phyloP scores from a whole-genome alignment of 2,888 invertebrate species.

The Stenchaetothrips biformis region DNA sequence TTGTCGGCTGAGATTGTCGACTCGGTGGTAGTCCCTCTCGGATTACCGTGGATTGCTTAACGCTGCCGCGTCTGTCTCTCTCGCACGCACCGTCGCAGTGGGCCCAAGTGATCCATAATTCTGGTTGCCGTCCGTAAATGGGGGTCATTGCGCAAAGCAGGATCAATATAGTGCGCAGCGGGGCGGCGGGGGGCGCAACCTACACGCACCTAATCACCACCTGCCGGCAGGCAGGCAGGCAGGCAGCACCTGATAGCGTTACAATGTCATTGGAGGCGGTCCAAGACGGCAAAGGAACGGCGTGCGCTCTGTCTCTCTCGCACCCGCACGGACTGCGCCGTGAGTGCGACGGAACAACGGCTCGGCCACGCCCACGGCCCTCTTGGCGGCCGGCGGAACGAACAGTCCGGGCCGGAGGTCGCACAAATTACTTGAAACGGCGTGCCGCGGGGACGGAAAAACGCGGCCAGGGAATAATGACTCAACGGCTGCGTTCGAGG shows the following conservation, averaged over 20 bases:
- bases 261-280: slow-evolving; percentile 17
- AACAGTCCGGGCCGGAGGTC: background rate
- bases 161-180: too few relatives aligned
- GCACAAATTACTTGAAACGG: background rate
- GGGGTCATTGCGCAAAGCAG: too few relatives aligned
- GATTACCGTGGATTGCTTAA: background rate
- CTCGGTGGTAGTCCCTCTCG: background rate
- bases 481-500: too few relatives aligned
- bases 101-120: too few relatives aligned
- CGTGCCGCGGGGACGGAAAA: too few relatives aligned
- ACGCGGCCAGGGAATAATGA: too few relatives aligned
- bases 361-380: too few relatives aligned
- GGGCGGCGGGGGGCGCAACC: background rate
- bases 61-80: background rate
- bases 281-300: background rate
- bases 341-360: too few relatives aligned
- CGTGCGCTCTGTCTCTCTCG: background rate
- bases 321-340: too few relatives aligned
- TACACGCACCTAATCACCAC: slow-evolving; percentile 11
- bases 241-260: slow-evolving; percentile 11
- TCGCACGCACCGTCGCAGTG: too few relatives aligned
- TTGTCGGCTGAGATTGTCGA: background rate
- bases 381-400: too few relatives aligned
- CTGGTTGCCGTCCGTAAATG: too few relatives aligned
- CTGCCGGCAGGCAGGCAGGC: background rate